Conservation (phyloP, 2,888 invertebrate species). For the Eudasyphora cyanicolor region DNA sequence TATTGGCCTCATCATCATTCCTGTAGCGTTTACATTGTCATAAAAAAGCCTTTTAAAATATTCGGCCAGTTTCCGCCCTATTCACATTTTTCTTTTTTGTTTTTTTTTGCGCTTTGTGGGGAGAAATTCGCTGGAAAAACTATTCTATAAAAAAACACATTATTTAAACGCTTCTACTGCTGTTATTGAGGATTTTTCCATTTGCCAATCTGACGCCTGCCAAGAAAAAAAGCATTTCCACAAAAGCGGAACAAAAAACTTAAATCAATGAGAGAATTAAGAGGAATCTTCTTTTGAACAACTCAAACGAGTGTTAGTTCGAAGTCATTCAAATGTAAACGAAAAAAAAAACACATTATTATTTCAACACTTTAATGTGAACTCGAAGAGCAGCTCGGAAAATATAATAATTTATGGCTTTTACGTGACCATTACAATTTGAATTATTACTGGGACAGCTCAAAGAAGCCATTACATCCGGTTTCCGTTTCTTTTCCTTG, state of each 20-base stretch:
- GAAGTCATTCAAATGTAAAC: not conserved
- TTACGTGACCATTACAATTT: not conserved
- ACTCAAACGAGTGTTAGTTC: not conserved
- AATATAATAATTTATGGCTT: not conserved
- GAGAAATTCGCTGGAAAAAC: not conserved
- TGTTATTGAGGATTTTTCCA: not conserved
- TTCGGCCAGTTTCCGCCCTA: not conserved
- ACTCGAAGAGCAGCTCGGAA: not conserved
- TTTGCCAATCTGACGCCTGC: not conserved
- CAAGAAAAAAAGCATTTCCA: no score
- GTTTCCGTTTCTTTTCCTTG: not conserved
- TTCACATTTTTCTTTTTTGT: not conserved
- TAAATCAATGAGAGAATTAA: slow-evolving; percentile 18
- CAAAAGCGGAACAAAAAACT: not conserved
- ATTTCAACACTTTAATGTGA: slow-evolving; percentile 2
- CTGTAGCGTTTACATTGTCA: not conserved
- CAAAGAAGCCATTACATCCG: not conserved
- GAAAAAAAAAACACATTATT: not conserved
- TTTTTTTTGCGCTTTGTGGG: not conserved
- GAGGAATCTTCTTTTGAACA: not conserved
- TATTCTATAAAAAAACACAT: not conserved
- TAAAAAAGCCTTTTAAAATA: not conserved
- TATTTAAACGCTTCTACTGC: not conserved
- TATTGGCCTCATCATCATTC: slow-evolving; percentile 20
- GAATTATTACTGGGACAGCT: not conserved